Conservation (phyloP, 2,113 vertebrate genomes). For the Otolemur garnettii region DNA sequence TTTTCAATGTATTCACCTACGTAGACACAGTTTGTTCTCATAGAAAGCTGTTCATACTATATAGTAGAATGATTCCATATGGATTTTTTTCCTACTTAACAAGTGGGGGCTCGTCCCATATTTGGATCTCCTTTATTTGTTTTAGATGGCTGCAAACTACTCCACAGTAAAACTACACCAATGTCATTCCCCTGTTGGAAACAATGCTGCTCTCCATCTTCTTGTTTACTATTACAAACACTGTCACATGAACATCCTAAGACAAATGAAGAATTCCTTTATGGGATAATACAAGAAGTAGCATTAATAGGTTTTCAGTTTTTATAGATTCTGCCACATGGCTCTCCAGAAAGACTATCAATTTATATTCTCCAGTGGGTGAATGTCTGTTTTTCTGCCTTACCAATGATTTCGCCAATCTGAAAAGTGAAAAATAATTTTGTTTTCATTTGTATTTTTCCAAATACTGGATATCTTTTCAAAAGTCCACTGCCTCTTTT, state of each 20-base stretch:
- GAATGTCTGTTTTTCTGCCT: neutral
- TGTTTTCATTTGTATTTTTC: slow-evolving; percentile 46
- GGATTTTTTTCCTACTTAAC: neutral
- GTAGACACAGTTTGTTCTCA: neutral
- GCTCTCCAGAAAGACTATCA: neutral
- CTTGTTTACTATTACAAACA: neutral
- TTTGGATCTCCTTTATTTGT: neutral
- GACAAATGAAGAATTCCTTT: neutral
- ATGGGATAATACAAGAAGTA: neutral
- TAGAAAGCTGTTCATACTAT: neutral
- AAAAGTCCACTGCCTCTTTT: neutral
- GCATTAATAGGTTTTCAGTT: neutral
- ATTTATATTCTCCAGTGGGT: neutral
- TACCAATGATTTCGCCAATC: neutral
- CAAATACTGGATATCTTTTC: slow-evolving; percentile 9
- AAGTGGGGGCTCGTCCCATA: neutral
- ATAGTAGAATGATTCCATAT: neutral
- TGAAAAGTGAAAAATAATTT: neutral
- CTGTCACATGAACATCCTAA: neutral
- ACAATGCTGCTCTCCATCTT: neutral
- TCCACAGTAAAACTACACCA: neutral
- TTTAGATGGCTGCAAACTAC: neutral
- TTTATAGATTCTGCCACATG: slow-evolving; percentile 6
- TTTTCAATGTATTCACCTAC: neutral
- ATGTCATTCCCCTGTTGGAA: neutral